These are phyloP conservation scores for Xiphophorus maculatus DNA, from an alignment of 2,113 vertebrate species.

Conservation along the genomic window DNA sequence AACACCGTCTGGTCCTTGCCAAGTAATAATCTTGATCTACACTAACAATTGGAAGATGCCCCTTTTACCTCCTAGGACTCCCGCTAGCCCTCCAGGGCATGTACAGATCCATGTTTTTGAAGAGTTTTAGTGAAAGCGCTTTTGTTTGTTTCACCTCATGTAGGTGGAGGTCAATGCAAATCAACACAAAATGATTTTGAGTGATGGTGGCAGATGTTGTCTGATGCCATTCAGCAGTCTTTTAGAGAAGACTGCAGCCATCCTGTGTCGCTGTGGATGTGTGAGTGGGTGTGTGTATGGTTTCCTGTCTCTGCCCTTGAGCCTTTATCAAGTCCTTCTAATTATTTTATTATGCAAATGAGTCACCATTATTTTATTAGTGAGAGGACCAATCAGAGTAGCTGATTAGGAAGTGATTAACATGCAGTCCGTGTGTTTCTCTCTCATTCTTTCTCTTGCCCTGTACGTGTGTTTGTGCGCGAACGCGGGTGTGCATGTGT, in stretches of 20 bases:
- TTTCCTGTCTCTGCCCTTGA: conserved; percentile 77
- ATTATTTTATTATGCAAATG: conserved; percentile 87
- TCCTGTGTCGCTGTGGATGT: conserved; percentile 37
- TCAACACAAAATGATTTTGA: conserved; percentile 63
- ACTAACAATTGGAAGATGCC: conserved; percentile 22
- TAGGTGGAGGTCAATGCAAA: conserved; percentile 61
- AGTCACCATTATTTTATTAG: conserved; percentile 85
- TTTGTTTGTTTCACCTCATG: conserved; percentile 34
- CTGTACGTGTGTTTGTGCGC: not conserved
- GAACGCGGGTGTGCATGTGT: conserved; percentile 8
- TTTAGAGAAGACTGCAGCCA: conserved; percentile 46
- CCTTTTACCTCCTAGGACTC: not conserved
- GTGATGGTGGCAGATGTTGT: conserved; percentile 70
- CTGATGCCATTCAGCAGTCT: conserved; percentile 66
- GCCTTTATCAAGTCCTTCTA: conserved; percentile 81
- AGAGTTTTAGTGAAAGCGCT: conserved; percentile 36
- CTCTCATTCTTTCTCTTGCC: conserved; percentile 5
- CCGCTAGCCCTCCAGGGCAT: not conserved
- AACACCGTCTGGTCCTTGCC: conserved; percentile 24
- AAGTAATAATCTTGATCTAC: conserved; percentile 48
- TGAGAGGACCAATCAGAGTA: conserved; percentile 75
- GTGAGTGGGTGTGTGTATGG: conserved; percentile 32
- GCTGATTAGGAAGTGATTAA: conserved; percentile 83
- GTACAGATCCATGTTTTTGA: conserved; percentile 29
- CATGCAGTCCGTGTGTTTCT: conserved; percentile 73